Percentiles rank a stretch among this genome's conserved stretches.
Evolutionary conservation across 2,797 vertebrate genomes (phyloP).

Genomic region (Anableps anableps): DNA sequence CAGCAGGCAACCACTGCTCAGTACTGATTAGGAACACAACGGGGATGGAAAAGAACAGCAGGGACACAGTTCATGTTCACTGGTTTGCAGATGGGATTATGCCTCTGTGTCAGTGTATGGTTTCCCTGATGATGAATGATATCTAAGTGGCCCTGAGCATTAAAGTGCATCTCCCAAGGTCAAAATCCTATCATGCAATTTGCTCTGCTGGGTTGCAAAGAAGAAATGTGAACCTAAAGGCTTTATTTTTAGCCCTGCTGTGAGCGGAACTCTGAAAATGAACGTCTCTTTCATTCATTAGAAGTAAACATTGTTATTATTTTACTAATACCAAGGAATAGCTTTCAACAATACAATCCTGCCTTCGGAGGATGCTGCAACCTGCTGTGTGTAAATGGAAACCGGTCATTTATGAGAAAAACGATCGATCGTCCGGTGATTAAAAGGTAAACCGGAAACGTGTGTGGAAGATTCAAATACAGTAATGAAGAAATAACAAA

Average conservation of each 20-base stretch:
- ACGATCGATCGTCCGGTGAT: slow-evolving; percentile 1
- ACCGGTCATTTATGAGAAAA: slow-evolving; percentile 25
- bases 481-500: slow-evolving; percentile 6
- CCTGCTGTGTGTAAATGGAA: slow-evolving; percentile 37
- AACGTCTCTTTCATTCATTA: slow-evolving; percentile 27
- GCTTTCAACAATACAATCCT: slow-evolving; percentile 15
- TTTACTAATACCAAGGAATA: slow-evolving; percentile 3
- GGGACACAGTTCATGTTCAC: slow-evolving; percentile 30
- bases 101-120: slow-evolving; percentile 26
- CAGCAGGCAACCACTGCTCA: slow-evolving; percentile 9
- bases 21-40: slow-evolving; percentile 23
- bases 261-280: not conserved
- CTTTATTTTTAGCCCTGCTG: not conserved
- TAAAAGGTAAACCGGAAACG: not conserved
- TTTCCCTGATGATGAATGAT: slow-evolving; percentile 50
- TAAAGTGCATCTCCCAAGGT: slow-evolving; percentile 74
- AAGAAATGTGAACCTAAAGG: slow-evolving; percentile 16
- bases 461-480: not conserved
- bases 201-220: slow-evolving; percentile 38
- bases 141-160: slow-evolving; percentile 59
- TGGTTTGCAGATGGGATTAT: slow-evolving; percentile 35
- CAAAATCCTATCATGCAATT: slow-evolving; percentile 46
- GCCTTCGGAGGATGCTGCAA: slow-evolving; percentile 8
- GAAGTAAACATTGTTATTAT: not conserved
- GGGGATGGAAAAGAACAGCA: slow-evolving; percentile 14